phyloP scores from a whole-genome alignment of 2,113 vertebrate genomes.

The Lanius ludovicianus region DNA sequence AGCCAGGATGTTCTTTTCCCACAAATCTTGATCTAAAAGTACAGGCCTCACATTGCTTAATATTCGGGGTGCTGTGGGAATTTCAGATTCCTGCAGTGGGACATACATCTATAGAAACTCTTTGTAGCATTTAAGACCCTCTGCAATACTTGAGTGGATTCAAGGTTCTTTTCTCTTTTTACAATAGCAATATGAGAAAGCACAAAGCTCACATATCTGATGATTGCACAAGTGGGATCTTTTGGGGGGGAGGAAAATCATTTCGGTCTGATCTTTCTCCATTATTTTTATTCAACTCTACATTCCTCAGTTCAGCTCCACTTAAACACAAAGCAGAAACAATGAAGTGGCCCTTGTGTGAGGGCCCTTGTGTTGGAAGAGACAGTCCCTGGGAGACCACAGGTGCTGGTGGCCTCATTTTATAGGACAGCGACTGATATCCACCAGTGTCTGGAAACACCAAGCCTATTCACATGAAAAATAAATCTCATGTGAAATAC shows the following conservation, averaged over 20 bases:
- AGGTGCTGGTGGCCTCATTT: conserved; percentile 29
- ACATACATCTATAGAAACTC: neutral
- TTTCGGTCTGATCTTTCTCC: conserved; percentile 8
- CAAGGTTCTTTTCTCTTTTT: neutral
- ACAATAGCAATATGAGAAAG: conserved; percentile 32
- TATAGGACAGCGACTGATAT: conserved; percentile 19
- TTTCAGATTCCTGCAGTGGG: neutral
- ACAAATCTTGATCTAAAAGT: neutral
- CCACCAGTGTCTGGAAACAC: conserved; percentile 54
- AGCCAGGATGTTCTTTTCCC: neutral
- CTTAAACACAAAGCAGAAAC: neutral
- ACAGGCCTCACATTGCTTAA: neutral
- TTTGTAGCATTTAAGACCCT: conserved; percentile 8
- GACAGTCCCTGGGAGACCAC: conserved; percentile 33
- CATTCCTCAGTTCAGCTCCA: neutral
- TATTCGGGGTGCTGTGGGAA: neutral
- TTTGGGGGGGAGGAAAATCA: neutral
- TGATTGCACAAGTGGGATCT: neutral
- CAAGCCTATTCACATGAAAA: conserved; percentile 45
- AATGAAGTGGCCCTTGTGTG: neutral
- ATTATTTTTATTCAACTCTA: conserved; percentile 10
- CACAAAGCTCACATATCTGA: conserved; percentile 11
- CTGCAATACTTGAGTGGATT: neutral
- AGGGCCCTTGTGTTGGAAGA: conserved; percentile 14
- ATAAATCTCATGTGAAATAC: conserved; percentile 60